Evolutionary conservation across 2,888 invertebrate species (phyloP).

Genomic region (Oxytorus armatus): DNA sequence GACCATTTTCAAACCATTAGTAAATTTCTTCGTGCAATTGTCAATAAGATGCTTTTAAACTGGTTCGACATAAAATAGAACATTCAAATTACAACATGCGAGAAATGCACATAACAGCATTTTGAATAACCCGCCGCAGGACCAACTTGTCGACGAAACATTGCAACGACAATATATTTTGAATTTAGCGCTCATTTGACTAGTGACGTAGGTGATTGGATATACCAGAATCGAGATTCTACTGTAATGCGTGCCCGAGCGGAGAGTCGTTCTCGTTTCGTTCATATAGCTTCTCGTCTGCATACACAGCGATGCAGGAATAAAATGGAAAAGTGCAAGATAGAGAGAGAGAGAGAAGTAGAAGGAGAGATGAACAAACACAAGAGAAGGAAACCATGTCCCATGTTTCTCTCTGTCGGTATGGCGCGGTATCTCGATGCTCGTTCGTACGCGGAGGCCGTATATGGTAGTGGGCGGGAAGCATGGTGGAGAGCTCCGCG

Average conservation of each 20-base stretch:
- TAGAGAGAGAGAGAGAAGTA: conserved; percentile 24
- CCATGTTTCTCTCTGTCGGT: conserved; percentile 59
- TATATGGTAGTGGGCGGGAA: conserved; percentile 83
- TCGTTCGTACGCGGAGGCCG: conserved; percentile 77
- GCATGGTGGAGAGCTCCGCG: conserved; percentile 63
- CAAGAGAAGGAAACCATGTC: conserved; percentile 39
- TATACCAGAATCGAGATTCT: conserved; percentile 5
- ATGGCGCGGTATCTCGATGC: conserved; percentile 70
- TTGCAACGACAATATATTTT: neutral
- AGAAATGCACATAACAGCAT: no score
- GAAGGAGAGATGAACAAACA: no score
- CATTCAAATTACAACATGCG: no score
- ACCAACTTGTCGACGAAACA: no score
- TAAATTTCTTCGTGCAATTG: no score
- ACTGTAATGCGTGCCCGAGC: conserved; percentile 13
- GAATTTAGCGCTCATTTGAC: neutral
- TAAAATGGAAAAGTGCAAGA: neutral
- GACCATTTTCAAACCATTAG: no score
- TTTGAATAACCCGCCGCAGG: no score
- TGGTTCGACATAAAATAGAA: no score
- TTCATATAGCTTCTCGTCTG: conserved; percentile 15
- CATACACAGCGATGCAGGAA: conserved; percentile 22
- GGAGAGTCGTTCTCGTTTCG: conserved; percentile 11
- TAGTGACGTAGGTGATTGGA: neutral
- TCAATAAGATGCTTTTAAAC: no score